Evolutionary conservation across 2,888 invertebrate genomes (phyloP), one percentile per base, ranked within the genome.

Genomic region (Pediacus dermestoides): DNA sequence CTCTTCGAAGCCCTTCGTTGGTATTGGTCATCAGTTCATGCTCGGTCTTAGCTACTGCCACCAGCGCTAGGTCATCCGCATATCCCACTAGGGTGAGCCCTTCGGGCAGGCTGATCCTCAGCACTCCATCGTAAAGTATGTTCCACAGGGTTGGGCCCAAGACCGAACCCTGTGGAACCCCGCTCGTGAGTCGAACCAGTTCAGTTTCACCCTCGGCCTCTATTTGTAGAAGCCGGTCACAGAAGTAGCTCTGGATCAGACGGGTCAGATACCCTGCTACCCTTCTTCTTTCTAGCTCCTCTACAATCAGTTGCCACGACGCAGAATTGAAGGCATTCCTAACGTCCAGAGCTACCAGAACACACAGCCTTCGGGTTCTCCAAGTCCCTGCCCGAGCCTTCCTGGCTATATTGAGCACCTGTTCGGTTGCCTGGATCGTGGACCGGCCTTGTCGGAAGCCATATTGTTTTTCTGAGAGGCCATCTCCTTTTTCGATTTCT

Each of bases 131-230:
- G 21, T 44, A 44, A 14, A 41, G 14, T 3, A 38, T 16, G 28
- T 44, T 46, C 44, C 46, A 44, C 23, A 46, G 21, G 6, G 21
- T 18, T n/a, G 42, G 37, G 2, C 46, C 43, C 1, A 46, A 16
- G 3, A 46, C 41, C n/a, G 39, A 42, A 3, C 44, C 47, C 37
- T 47, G 41, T 23, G 44, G 30, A 1, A 39, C 37, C 9, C 44
- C 44, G 4, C 21, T 21, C 15, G 37, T 41, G 4, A 42, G 10
- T 4, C n/a, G n/a, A n/a, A 2, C 9, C 33, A 22, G 15, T n/a
- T n/a, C 27, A 6, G 6, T n/a, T n/a, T 16, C 13, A 14, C 30
- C 22, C 9, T 30, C 33, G 2, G 7, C 22, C 7, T 21, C 21
- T 8, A n/a, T 13, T 9, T n/a, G 10, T 7, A 41, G 12, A 2